Base-by-base conservation (phyloP, 2,797 vertebrate species). In the Characodon lateralis region DNA sequence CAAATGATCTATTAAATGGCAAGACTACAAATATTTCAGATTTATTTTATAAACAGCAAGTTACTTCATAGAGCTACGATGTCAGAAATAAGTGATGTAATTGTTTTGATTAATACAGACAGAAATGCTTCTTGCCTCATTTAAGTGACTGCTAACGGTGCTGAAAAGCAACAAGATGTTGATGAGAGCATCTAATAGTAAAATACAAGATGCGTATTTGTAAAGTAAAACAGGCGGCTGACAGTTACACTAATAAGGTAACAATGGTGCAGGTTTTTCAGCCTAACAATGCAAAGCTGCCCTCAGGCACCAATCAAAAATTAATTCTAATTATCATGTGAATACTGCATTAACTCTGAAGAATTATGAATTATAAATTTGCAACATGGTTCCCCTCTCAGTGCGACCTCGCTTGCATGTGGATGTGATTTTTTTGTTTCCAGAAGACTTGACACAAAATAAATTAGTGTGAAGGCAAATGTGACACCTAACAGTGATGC, bases 271-370 rank as follows among this genome's bases (percentile, higher is more conserved):
- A 74, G 72, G 71, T 91, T 90, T 80, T 72, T 66, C 83, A 51
- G 83, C 76, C 80, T 82, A 88, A 94, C 94, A 94, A 94, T 92
- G 92, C 89, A 90, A 81, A 87, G 80, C 73, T 80, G 90, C 91
- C 95, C 88, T 63, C 71, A 84, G 94, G 94, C 93, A 18, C 81
- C 87, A 87, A 96, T 96, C 92, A 95, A 95, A 95, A 95, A 95
- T 95, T 93, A 88, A 95, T 95, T 80, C 92, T 94, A 95, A 96
- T 96, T 95, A 95, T 95, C 92, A 92, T 92, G 91, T 94, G 93
- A 94, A 95, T 94, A 90, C 91, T 94, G 89, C 93, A 95, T 95
- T 93, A 95, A 93, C 92, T 93, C 93, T 82, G 91, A 90, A 85
- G 87, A 91, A 93, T 89, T 71, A 94, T 96, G 79, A 96, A 96